Evolutionary conservation across 2,113 vertebrate species (phyloP).

Genomic region (Eulemur rufifrons): DNA sequence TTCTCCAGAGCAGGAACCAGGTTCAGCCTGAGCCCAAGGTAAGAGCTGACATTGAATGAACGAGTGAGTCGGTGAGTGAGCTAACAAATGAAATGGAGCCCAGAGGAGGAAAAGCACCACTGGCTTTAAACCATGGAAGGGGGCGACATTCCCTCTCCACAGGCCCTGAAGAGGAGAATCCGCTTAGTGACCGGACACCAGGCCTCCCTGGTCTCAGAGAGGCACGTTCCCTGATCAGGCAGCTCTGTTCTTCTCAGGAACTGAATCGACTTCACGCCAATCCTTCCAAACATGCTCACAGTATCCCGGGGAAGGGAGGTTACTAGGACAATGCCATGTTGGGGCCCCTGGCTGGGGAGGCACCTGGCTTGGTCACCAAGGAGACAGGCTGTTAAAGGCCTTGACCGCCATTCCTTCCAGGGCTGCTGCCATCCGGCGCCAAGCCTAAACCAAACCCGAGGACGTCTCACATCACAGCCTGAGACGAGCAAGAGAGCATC

Average conservation of each 20-base stretch:
- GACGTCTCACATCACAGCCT: not conserved
- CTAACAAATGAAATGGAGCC: not conserved
- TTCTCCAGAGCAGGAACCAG: not conserved
- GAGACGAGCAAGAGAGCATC: not conserved
- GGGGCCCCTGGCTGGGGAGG: not conserved
- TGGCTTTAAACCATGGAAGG: not conserved
- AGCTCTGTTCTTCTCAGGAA: not conserved
- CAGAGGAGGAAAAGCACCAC: not conserved
- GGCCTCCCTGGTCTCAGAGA: not conserved
- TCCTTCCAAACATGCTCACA: not conserved
- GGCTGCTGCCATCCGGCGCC: not conserved
- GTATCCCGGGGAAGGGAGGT: not conserved
- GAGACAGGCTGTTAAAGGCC: not conserved
- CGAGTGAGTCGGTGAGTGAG: fast-evolving
- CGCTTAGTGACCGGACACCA: fast-evolving
- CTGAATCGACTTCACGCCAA: not conserved
- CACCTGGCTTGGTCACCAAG: not conserved
- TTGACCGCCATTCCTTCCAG: not conserved
- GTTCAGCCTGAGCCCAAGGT: not conserved
- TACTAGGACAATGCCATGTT: fast-evolving
- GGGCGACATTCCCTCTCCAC: not conserved
- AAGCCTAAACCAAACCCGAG: not conserved
- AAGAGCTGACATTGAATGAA: not conserved
- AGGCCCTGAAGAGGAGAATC: fast-evolving
- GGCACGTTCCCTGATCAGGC: not conserved